Conservation (phyloP, 1,140 invertebrate species). For the Drosophila kurseongensis region DNA sequence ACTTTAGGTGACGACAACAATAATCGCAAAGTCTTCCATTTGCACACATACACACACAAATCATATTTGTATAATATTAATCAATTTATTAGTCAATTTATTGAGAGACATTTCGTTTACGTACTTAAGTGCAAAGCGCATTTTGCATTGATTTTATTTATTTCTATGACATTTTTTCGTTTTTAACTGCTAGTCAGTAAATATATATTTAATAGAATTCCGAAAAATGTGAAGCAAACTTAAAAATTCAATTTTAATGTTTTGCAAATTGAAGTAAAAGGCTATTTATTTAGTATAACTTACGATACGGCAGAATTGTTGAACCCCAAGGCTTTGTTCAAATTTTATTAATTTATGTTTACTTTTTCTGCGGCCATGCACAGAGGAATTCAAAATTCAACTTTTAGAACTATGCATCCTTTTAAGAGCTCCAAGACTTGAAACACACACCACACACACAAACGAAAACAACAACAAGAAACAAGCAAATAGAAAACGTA, state of each 20-base stretch:
- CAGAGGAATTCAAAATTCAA: constrained; percentile 77
- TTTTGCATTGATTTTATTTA: constrained; percentile 72
- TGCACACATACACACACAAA: constrained; percentile 53
- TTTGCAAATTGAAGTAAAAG: constrained; percentile 70
- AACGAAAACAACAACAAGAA: constrained; percentile 21
- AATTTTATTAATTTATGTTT: constrained; percentile 37
- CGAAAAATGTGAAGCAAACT: constrained; percentile 46
- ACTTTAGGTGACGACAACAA: constrained; percentile 65
- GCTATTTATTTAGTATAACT: constrained; percentile 68
- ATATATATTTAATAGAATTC: constrained; percentile 59
- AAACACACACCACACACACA: constrained; percentile 42
- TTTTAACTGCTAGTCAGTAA: constrained; percentile 82
- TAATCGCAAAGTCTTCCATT: constrained; percentile 80
- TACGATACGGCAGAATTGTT: constrained; percentile 33
- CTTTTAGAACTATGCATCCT: constrained; percentile 33
- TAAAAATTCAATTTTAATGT: constrained; percentile 58
- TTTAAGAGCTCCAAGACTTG: constrained; percentile 79
- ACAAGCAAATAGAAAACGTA: constrained; percentile 26
- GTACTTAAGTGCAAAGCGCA: constrained; percentile 67
- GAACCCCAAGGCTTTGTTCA: constrained; percentile 49
- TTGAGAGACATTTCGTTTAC: constrained; percentile 58
- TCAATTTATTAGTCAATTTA: constrained; percentile 67
- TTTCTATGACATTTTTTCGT: constrained; percentile 59
- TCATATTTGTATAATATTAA: constrained; percentile 51
- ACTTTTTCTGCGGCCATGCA: constrained; percentile 71